Conservation (phyloP, 2,797 vertebrate genomes). For the Sparidentex hasta region DNA sequence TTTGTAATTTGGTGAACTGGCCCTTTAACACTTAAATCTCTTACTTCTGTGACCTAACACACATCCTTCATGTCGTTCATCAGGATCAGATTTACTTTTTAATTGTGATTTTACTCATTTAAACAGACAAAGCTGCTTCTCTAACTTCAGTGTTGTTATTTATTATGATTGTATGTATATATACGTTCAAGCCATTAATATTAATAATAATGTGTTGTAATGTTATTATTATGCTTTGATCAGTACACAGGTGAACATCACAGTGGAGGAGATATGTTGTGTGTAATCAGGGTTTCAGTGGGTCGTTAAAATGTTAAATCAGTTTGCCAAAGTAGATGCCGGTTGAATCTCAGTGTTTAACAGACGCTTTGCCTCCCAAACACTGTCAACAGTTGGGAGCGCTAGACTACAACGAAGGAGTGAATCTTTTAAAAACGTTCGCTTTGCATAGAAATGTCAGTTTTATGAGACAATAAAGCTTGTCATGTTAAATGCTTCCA, state of each 20-base stretch:
- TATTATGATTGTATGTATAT: conserved; percentile 57
- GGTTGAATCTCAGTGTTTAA: conserved; percentile 26
- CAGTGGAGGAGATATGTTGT: conserved; percentile 26
- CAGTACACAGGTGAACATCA: neutral
- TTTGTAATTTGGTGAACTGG: conserved; percentile 16
- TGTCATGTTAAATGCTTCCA: conserved; percentile 25
- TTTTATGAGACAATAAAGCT: conserved; percentile 56
- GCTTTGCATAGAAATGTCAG: conserved; percentile 47
- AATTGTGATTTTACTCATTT: conserved; percentile 1
- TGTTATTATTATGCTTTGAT: conserved; percentile 40
- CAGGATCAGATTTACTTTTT: neutral
- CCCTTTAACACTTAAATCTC: conserved; percentile 25
- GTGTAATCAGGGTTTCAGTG: conserved; percentile 14
- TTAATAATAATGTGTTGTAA: conserved; percentile 41
- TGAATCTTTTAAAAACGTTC: neutral
- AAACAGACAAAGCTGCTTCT: conserved; percentile 44
- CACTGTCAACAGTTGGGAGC: neutral
- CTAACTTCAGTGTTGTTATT: conserved; percentile 45
- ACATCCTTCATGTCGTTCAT: neutral
- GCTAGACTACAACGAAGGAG: neutral
- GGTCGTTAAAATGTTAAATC: conserved; percentile 12
- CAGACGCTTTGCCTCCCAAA: neutral
- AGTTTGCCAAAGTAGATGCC: conserved; percentile 52
- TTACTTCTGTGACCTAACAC: neutral
- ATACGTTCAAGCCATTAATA: conserved; percentile 37